Conservation (phyloP, 1,140 invertebrate species). For the Achatina immaculata region DNA sequence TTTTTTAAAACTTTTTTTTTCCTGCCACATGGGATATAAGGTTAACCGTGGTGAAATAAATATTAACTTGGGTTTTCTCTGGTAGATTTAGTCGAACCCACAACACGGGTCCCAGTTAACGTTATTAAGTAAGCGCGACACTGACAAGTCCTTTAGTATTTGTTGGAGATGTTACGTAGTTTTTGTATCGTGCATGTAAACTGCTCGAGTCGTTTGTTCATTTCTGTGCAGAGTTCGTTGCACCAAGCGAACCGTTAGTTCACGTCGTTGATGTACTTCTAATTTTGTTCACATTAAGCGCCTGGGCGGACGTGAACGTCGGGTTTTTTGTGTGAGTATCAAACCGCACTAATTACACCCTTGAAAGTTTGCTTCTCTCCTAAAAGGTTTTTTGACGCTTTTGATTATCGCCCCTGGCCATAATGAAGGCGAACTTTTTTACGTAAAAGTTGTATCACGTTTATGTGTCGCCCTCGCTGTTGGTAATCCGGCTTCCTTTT, state of each 20-base stretch:
- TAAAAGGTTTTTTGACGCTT: background rate
- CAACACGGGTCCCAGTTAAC: too few relatives aligned
- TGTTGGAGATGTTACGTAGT: too few relatives aligned
- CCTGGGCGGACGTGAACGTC: background rate
- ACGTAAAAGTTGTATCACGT: conserved; percentile 6
- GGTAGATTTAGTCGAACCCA: too few relatives aligned
- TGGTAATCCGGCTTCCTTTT: background rate
- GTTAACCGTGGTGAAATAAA: too few relatives aligned
- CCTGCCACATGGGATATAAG: too few relatives aligned
- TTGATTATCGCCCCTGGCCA: conserved; percentile 3
- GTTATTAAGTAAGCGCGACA: too few relatives aligned
- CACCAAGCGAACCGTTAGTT: background rate
- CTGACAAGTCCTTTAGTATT: too few relatives aligned
- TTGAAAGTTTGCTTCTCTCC: background rate
- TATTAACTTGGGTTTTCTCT: too few relatives aligned
- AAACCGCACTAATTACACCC: background rate
- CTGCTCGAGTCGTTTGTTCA: background rate
- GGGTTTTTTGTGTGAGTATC: background rate
- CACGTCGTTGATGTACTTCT: background rate
- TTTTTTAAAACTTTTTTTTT: too few relatives aligned
- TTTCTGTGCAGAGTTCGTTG: background rate
- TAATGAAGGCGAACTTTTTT: conserved; percentile 1
- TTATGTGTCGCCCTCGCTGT: conserved; percentile 7
- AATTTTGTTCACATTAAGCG: background rate
- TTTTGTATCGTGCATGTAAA: too few relatives aligned